phyloP scores from a whole-genome alignment of 1,140 invertebrate species.

The Cardiocondyla obscurior region DNA sequence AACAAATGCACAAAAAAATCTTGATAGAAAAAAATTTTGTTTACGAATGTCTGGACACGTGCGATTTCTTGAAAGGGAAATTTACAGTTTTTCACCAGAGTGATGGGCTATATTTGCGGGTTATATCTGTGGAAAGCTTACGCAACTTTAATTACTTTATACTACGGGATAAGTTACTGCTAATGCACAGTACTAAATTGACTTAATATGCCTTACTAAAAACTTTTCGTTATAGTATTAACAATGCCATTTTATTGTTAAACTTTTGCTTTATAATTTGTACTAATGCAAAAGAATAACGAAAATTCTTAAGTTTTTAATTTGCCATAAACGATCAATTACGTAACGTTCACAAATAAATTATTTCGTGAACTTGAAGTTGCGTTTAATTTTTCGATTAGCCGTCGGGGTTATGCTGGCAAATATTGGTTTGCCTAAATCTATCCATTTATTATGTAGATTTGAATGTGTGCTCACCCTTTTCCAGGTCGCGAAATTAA shows the following conservation, averaged over 20 bases:
- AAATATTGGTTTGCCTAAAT: neutral
- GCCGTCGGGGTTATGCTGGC: neutral
- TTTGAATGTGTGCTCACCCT: no score
- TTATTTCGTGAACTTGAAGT: neutral
- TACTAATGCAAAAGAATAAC: neutral
- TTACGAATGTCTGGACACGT: neutral
- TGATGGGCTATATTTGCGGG: no score
- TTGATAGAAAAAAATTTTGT: neutral
- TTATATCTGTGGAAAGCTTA: neutral
- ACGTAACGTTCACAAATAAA: neutral
- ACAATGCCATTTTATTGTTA: neutral
- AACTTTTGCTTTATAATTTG: neutral
- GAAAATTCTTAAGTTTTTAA: neutral
- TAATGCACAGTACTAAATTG: neutral
- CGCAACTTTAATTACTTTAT: neutral
- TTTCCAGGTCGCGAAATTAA: neutral
- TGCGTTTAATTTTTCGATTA: slow-evolving; percentile 7
- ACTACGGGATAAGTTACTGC: neutral
- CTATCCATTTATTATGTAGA: neutral
- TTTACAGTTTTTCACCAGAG: slow-evolving; percentile 28
- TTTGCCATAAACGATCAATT: neutral
- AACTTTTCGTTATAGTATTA: neutral
- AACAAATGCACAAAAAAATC: neutral
- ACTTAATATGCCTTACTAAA: neutral
- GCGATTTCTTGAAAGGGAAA: neutral